phyloP scores from a whole-genome alignment of 2,113 vertebrate genomes.

The Platichthys stellatus region DNA sequence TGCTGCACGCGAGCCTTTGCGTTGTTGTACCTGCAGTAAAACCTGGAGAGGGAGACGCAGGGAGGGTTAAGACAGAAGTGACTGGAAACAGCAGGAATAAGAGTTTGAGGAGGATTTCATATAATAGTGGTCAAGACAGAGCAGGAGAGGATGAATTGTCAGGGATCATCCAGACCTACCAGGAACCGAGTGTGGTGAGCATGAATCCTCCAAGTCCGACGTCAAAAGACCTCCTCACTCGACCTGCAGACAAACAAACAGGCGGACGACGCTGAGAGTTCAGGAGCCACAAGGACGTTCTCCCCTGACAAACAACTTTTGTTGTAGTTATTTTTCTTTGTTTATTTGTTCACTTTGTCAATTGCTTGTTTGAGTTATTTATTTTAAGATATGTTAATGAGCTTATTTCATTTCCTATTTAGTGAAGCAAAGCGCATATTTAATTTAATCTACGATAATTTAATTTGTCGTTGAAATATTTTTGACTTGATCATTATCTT shows the following conservation, averaged over 20 bases:
- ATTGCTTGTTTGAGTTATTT: neutral
- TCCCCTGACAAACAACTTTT: neutral
- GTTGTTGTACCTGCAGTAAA: conserved; percentile 66
- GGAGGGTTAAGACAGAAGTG: neutral
- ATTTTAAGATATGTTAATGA: no score
- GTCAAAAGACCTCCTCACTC: conserved; percentile 72
- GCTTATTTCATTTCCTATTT: no score
- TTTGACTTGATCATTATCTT: no score
- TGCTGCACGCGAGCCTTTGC: conserved; percentile 63
- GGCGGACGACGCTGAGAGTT: neutral
- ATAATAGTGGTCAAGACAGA: neutral
- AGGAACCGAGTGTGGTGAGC: conserved; percentile 70
- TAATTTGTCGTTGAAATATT: no score
- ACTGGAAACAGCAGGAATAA: no score
- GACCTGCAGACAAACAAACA: conserved; percentile 55
- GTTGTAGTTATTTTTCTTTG: neutral
- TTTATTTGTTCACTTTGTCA: neutral
- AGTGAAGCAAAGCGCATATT: no score
- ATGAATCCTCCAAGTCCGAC: conserved; percentile 71
- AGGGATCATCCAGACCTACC: conserved; percentile 41
- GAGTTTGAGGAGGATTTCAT: neutral
- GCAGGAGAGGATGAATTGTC: neutral
- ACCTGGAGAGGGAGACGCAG: conserved; percentile 26
- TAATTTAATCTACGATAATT: no score
- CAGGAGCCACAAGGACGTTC: neutral